phyloP scores from a whole-genome alignment of 1,140 invertebrate species.

The Luehdorfia chinensis region DNA sequence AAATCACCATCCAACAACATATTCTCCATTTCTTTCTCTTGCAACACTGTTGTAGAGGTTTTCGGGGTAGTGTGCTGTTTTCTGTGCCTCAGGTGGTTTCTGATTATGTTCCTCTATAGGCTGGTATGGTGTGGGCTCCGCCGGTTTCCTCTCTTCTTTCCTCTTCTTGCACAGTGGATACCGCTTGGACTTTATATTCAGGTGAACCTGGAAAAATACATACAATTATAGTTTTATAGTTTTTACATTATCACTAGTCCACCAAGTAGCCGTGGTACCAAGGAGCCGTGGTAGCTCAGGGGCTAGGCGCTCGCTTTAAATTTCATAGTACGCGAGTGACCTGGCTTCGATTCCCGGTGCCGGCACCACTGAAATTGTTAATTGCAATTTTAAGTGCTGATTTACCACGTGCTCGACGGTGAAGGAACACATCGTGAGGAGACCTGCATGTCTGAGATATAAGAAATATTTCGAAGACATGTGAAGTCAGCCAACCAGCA shows the following conservation, averaged over 20 bases:
- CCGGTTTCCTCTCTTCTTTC: slow-evolving; percentile 23
- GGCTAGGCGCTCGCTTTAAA: too few relatives aligned
- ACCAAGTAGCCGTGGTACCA: too few relatives aligned
- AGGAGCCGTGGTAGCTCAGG: too few relatives aligned
- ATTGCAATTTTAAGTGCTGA: too few relatives aligned
- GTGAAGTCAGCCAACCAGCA: too few relatives aligned
- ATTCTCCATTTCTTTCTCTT: not conserved
- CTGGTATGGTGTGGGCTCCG: not conserved
- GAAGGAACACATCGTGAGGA: too few relatives aligned
- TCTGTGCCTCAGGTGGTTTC: not conserved
- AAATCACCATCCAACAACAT: not conserved
- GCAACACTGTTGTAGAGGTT: not conserved
- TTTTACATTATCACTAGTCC: slow-evolving; percentile 1
- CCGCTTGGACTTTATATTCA: slow-evolving; percentile 55
- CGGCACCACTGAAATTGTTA: too few relatives aligned
- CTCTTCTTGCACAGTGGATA: slow-evolving; percentile 42
- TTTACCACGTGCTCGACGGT: too few relatives aligned
- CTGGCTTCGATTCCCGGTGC: too few relatives aligned
- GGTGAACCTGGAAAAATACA: slow-evolving; percentile 49
- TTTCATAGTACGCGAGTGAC: too few relatives aligned
- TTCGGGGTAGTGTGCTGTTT: not conserved
- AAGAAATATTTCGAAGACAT: too few relatives aligned
- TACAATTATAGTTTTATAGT: slow-evolving; percentile 12
- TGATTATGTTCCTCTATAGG: not conserved
- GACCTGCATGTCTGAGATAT: too few relatives aligned